Evolutionary conservation across 2,888 invertebrate genomes (phyloP), one percentile per base, ranked within the genome.

Genomic region (Luffia ferchaultella): DNA sequence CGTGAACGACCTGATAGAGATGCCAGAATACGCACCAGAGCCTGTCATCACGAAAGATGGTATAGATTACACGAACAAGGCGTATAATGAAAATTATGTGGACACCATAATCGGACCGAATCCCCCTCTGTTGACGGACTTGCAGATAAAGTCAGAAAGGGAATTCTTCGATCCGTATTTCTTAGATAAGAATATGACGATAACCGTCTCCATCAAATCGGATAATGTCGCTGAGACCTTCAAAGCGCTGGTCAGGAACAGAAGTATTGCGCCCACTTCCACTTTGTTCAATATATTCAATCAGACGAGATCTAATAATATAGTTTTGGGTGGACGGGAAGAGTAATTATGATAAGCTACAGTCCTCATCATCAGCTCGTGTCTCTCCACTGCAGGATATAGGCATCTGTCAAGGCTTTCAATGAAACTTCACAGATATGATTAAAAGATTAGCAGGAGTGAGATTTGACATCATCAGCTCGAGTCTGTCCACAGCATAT

Each of bases 61-160:
- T 0, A 74, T 80, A 1, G 82, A 82, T 42, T 82, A 70, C 49
- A 80, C 80, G 0, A 62, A 71, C 45, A 62, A 61, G 18, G 45
- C 46, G 0, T 73, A 77, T 16, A 62, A 74, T 9, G 65, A 68
- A 1, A 50, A 62, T 0, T 79, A 76, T 2, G 65, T 77, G 0
- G 64, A 71, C 0, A 59, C 54, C 0, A n/a, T 77, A 0, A 45
- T 82, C 0, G 80, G 80, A 0, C 73, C 79, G 0, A 52, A 70
- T 17, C 77, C 79, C 0, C 78, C 80, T 0, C n/a, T 68, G 0
- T 49, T 80, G 0, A 73, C 69, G 7, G 18, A 69, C 1, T 42
- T 82, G 1, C 64, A 60, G 0, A 61, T 82, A 0, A 66, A 60
- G 18, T 58, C 63, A 0, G 55, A 62, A 0, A 64, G 57, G 19